phyloP scores from a whole-genome alignment of 2,888 invertebrate genomes.

The Osedax fenrisi region DNA sequence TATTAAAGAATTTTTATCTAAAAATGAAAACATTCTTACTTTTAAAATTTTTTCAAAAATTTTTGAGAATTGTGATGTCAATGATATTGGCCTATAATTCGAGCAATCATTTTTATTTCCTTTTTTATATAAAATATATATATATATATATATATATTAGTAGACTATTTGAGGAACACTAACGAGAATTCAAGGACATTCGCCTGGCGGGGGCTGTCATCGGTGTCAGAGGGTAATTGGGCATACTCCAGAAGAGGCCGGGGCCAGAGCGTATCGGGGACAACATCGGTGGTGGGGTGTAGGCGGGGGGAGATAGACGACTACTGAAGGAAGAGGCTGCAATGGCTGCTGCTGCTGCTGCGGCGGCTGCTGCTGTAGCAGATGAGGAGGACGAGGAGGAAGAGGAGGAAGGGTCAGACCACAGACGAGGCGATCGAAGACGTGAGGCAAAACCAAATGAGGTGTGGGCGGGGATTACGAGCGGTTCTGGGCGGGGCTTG shows the following conservation, averaged over 20 bases:
- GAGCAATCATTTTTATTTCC: too few relatives aligned
- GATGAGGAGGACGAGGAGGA: background rate
- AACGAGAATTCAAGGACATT: conserved; percentile 36
- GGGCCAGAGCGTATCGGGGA: conserved; percentile 78
- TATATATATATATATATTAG: too few relatives aligned
- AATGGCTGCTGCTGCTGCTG: conserved; percentile 12
- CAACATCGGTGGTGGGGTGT: conserved; percentile 84
- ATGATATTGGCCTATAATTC: too few relatives aligned
- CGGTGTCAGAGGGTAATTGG: conserved; percentile 40
- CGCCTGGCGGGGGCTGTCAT: conserved; percentile 48
- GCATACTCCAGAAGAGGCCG: conserved; percentile 62
- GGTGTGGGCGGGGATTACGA: conserved; percentile 51
- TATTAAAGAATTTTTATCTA: too few relatives aligned
- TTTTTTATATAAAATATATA: too few relatives aligned
- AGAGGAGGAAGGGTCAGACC: background rate
- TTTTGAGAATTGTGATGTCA: too few relatives aligned
- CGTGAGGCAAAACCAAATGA: conserved; percentile 54
- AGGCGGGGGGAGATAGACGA: conserved; percentile 55
- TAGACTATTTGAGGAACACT: too few relatives aligned
- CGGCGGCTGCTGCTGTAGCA: conserved; percentile 23
- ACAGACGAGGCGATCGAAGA: conserved; percentile 39
- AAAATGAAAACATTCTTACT: too few relatives aligned
- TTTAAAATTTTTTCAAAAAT: too few relatives aligned
- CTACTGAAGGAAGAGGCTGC: background rate
- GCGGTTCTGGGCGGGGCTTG: conserved; percentile 46